Evolutionary conservation across 2,113 vertebrate genomes (phyloP).

Genomic region (Onychostoma macrolepis): DNA sequence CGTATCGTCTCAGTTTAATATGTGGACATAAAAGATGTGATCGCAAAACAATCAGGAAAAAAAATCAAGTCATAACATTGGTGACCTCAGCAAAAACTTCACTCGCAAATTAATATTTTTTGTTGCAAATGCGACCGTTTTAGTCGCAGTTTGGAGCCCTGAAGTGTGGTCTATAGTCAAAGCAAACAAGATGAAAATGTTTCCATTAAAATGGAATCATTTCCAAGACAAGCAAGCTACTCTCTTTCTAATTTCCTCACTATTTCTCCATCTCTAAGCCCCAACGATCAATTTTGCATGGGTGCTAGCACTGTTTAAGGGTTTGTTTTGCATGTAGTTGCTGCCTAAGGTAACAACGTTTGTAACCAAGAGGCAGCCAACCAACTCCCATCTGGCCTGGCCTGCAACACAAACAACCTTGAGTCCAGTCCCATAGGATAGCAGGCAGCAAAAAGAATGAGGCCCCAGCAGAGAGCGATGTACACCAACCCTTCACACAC

Average conservation of each 20-base stretch:
- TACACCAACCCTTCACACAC: slow-evolving; percentile 19
- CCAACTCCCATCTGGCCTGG: slow-evolving; percentile 56
- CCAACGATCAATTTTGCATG: slow-evolving; percentile 51
- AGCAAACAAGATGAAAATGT: slow-evolving; percentile 40
- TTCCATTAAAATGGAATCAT: neutral
- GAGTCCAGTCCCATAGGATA: slow-evolving; percentile 48
- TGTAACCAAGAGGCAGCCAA: slow-evolving; percentile 56
- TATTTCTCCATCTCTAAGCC: slow-evolving; percentile 31
- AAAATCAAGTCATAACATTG: too few relatives aligned
- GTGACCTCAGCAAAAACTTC: too few relatives aligned
- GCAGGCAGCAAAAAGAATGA: slow-evolving; percentile 54
- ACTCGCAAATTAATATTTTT: too few relatives aligned
- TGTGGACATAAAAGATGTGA: too few relatives aligned
- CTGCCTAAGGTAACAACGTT: slow-evolving; percentile 57
- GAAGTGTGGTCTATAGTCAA: slow-evolving; percentile 10
- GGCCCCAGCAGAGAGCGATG: slow-evolving; percentile 52
- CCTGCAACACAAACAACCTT: slow-evolving; percentile 60
- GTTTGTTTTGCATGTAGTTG: slow-evolving; percentile 61
- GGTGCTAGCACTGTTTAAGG: slow-evolving; percentile 43
- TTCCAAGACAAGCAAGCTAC: neutral
- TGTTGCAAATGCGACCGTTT: too few relatives aligned
- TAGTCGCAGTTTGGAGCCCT: too few relatives aligned
- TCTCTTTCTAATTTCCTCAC: slow-evolving; percentile 27
- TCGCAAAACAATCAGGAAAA: too few relatives aligned
- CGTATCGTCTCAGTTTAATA: too few relatives aligned